phyloP scores from a whole-genome alignment of 2,888 invertebrate genomes.

The Ryuthela nishihirai region DNA sequence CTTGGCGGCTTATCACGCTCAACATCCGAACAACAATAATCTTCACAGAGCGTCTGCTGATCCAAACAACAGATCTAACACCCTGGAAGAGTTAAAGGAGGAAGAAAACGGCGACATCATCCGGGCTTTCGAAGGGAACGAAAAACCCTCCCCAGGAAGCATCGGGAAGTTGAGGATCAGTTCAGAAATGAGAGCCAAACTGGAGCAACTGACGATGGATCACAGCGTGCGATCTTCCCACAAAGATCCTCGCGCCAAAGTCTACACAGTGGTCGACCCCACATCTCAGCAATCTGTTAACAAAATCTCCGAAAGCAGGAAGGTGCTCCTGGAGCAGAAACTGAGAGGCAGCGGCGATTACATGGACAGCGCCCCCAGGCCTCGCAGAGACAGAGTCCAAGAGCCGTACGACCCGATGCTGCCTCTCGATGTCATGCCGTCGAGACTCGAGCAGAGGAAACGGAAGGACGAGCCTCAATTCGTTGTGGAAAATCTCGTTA shows the following conservation, averaged over 20 bases:
- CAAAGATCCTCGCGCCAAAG: slow-evolving; percentile 52
- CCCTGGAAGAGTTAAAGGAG: slow-evolving; percentile 13
- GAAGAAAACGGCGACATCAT: slow-evolving; percentile 28
- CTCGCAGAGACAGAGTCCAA: slow-evolving; percentile 10
- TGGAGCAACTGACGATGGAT: slow-evolving; percentile 78
- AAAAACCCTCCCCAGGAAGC: slow-evolving; percentile 77
- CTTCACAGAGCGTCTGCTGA: too few species aligned
- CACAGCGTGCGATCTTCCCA: slow-evolving; percentile 67
- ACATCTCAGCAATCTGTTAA: slow-evolving; percentile 54
- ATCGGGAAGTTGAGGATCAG: slow-evolving; percentile 86
- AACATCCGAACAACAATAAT: too few species aligned
- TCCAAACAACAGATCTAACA: too few species aligned
- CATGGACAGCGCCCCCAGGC: slow-evolving; percentile 16
- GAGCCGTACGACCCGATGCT: slow-evolving; percentile 24
- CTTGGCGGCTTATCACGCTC: too few species aligned
- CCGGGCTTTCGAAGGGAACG: slow-evolving; percentile 31
- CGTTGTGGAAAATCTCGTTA: slow-evolving; percentile 39
- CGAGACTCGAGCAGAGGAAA: not conserved
- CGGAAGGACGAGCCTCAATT: slow-evolving; percentile 19
- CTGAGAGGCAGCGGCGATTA: slow-evolving; percentile 50
- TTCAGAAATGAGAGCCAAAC: slow-evolving; percentile 83
- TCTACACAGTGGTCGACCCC: slow-evolving; percentile 12
- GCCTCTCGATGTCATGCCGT: not conserved
- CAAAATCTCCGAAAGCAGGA: slow-evolving; percentile 80
- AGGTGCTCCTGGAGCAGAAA: slow-evolving; percentile 79